Base-by-base conservation (phyloP, 1,140 invertebrate genomes). In the Neoseiulus cucumeris region DNA sequence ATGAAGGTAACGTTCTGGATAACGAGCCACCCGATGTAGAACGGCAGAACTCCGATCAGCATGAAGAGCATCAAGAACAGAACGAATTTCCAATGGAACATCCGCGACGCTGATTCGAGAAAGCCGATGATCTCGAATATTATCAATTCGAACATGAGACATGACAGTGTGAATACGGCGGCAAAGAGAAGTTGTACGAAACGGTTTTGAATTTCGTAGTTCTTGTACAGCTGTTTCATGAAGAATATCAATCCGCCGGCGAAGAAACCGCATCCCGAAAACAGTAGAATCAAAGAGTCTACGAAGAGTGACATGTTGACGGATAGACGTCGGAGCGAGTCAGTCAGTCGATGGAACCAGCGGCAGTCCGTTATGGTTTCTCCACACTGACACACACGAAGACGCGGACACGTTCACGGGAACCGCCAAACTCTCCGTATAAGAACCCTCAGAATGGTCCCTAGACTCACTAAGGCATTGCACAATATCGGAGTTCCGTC, bases 91-190 rank as follows among this genome's bases (percentile, higher is more conserved):
- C 94, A 98, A 75, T 93, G 89, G 72, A 97, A 89, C 76, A 91
- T 93, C 72, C 95, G 82, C 28, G 92, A 97, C 84, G 79, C 85
- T 70, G 83, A 80, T 73, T 95, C 89, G 66, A 98, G 77, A 68
- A 96, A 82, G 45, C 87, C 93, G 64, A 97, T 78, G 73, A 99
- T 99, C 80, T 99, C 96, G 81, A 99, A 99, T 75, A 99, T 99
- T 68, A 99, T 98, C 28, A 99, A 79, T 75, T 99, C 95, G 79
- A 98, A 99, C 90, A 99, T 95, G 5, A 91, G 96, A 74, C 95
- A 97, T 17, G 94, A 98, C 2, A 99, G 77, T 5, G 95, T 87
- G 76, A 99, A 95, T 44, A 93, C 98, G 6, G 87, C 82, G 0
- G 93, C 95, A 76, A 99, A 99, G 72, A 98, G 91, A 2, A 98